These are phyloP conservation scores for Cirrhinus molitorella DNA, from an alignment of 2,797 vertebrate species.

Conservation along the genomic window DNA sequence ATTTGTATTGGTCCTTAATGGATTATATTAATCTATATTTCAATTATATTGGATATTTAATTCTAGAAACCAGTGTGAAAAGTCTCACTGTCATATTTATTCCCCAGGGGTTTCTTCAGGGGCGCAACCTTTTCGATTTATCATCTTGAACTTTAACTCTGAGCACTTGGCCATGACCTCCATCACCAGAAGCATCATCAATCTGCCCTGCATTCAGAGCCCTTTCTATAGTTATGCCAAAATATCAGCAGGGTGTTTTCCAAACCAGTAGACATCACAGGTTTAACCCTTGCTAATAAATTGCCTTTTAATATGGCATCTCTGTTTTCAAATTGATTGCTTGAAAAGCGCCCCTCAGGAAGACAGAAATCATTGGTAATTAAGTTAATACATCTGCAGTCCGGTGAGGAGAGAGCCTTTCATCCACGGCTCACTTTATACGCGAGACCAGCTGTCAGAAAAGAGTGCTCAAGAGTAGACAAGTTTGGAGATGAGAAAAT, in stretches of 20 bases:
- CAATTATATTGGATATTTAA: not conserved
- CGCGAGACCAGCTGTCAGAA: not conserved
- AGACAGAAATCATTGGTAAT: slow-evolving; percentile 55
- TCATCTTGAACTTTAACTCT: slow-evolving; percentile 38
- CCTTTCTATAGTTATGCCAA: slow-evolving; percentile 8
- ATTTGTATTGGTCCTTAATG: not conserved
- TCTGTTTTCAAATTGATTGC: slow-evolving; percentile 52
- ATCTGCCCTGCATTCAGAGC: slow-evolving; percentile 19
- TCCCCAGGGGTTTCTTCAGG: not conserved
- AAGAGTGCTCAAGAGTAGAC: not conserved
- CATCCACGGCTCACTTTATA: slow-evolving; percentile 45
- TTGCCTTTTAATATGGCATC: slow-evolving; percentile 50
- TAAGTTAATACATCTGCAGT: slow-evolving; percentile 49
- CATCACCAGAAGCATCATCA: slow-evolving; percentile 4
- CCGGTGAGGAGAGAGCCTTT: slow-evolving; percentile 17
- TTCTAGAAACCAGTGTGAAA: not conserved
- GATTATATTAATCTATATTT: too few species aligned
- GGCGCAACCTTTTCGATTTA: slow-evolving; percentile 14
- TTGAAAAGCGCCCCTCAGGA: slow-evolving; percentile 26
- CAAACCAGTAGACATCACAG: slow-evolving; percentile 1
- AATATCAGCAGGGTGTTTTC: slow-evolving; percentile 16
- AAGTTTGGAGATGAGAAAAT: not conserved
- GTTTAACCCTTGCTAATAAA: slow-evolving; percentile 35
- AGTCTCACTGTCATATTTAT: slow-evolving; percentile 20
- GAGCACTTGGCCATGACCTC: slow-evolving; percentile 6